Base-by-base conservation (phyloP, 2,888 invertebrate genomes). In the Allacma fusca region DNA sequence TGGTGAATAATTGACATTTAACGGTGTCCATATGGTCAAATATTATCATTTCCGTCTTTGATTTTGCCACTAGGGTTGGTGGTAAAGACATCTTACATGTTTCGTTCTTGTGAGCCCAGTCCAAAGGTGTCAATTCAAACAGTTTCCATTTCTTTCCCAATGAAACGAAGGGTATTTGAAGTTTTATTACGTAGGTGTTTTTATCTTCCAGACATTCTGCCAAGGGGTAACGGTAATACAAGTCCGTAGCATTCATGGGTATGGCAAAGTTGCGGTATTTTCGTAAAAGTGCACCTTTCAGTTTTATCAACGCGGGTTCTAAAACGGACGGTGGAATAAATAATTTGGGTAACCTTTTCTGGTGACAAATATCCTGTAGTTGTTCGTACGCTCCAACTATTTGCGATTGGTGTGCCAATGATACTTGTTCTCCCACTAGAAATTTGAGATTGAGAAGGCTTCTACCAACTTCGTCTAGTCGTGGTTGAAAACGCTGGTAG, bases 141-240 rank as follows among this genome's bases (percentile, higher is more conserved):
- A 72, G 57, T 26, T 72, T 26, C 72, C 72, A 72, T 1, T 29
- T 57, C 50, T 26, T 24, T n/a, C 26, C 50, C 1, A 7, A 4
- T 16, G 7, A n/a, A 19, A 24, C n/a, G 21, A 72, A 26, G 1
- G 72, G 72, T 2, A 72, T n/a, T 28, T 72, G 44, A 7, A 72
- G 28, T 72, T 72, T 72, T 24, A 72, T 28, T 34, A 72, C 1
- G 5, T 19, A 13, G 12, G 5, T 9, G n/a, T 24, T 9, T 24
- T 5, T 12, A 59, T 72, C 72, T 9, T 57, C 13, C 9, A 57
- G 50, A 28, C 72, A 72, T 57, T 72, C 57, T 1, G 59, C 72
- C 1, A 72, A 5, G 16, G 34, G 57, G 4, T 9, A 19, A 16
- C 1, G 4, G 19, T 24, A 57, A 57, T 57, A 72, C 7, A n/a